These are phyloP conservation scores for Mixornis gularis DNA, from an alignment of 2,113 vertebrate species.

Conservation along the genomic window DNA sequence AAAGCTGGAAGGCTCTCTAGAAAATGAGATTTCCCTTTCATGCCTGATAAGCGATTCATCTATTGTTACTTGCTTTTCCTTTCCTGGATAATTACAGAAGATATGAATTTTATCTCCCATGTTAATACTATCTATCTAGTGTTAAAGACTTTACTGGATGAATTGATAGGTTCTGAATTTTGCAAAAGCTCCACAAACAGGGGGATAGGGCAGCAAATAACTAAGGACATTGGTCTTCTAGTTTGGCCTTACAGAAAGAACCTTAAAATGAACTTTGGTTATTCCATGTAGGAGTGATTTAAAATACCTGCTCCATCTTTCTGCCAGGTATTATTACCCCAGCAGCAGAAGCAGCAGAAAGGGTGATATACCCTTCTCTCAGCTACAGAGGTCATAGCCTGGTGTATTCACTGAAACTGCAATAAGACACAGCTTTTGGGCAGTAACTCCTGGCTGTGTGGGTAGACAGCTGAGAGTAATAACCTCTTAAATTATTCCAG, in stretches of 20 bases:
- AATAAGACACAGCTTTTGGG: not conserved
- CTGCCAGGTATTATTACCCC: not conserved
- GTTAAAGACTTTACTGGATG: not conserved
- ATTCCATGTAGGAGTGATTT: not conserved
- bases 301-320: conserved; percentile 1
- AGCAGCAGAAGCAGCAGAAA: conserved; percentile 7
- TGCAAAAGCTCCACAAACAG: not conserved
- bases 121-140: not conserved
- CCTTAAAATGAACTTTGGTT: not conserved
- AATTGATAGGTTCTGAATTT: not conserved
- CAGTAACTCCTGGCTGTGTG: conserved; percentile 8
- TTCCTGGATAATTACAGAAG: not conserved
- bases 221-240: not conserved
- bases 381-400: not conserved
- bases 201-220: not conserved
- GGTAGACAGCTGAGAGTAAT: conserved; percentile 23
- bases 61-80: not conserved
- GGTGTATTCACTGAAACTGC: not conserved
- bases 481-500: conserved; percentile 23
- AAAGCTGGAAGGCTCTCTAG: not conserved
- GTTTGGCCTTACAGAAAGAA: not conserved
- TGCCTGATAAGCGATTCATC: accelerated
- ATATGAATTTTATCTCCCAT: not conserved
- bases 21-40: conserved; percentile 6
- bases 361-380: not conserved